A percentile compares a stretch with the other conserved stretches of the same genome.
These are phyloP conservation scores for Acanthosoma haemorrhoidale DNA, from an alignment of 2,888 invertebrate species.

Conservation along the genomic window DNA sequence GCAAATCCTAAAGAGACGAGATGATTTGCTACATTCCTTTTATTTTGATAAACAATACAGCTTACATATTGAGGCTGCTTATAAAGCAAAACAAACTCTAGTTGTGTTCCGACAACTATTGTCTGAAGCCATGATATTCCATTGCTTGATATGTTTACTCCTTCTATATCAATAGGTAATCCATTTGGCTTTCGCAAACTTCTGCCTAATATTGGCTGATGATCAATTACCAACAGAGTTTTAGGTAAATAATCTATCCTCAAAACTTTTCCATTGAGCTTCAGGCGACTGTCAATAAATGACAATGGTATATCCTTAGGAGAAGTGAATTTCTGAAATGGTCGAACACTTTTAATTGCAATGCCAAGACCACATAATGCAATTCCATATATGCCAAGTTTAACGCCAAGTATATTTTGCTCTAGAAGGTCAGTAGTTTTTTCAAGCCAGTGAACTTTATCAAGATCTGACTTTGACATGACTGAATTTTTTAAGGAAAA, in stretches of 20 bases:
- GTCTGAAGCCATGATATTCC: constrained; percentile 50
- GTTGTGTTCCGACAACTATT: constrained; percentile 46
- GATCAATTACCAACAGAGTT: constrained; percentile 47
- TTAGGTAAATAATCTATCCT: constrained; percentile 47
- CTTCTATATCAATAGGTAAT: constrained; percentile 53
- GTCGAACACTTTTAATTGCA: constrained; percentile 56
- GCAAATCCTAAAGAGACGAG: constrained; percentile 40
- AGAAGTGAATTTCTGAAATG: constrained; percentile 59
- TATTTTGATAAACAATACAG: constrained; percentile 43
- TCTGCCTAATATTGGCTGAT: constrained; percentile 46
- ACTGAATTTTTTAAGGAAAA: neutral
- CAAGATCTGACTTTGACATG: neutral
- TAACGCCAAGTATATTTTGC: constrained; percentile 32
- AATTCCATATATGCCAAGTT: constrained; percentile 51
- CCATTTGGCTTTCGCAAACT: constrained; percentile 43
- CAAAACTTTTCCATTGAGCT: constrained; percentile 47
- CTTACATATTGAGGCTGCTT: constrained; percentile 48
- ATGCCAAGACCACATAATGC: constrained; percentile 54
- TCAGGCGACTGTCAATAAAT: constrained; percentile 51
- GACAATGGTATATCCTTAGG: constrained; percentile 55
- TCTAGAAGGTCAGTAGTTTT: constrained; percentile 17
- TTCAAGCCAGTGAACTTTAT: neutral
- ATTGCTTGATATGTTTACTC: constrained; percentile 49
- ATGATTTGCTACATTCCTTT: constrained; percentile 36
- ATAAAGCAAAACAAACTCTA: constrained; percentile 48